phyloP scores from a whole-genome alignment of 2,113 vertebrate species.

The Electrona antarctica region DNA sequence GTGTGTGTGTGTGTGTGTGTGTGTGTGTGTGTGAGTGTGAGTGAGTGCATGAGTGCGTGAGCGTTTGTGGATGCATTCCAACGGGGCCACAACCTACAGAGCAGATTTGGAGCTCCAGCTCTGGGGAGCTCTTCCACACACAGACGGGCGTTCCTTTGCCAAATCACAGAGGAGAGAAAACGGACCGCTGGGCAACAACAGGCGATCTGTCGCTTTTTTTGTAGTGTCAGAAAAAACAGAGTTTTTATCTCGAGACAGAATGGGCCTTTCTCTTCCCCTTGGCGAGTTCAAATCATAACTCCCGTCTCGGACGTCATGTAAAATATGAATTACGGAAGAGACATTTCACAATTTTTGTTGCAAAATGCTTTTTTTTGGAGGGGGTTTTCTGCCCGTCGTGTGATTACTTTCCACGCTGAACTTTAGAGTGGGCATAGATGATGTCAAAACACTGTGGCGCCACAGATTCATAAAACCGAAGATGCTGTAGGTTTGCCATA shows the following conservation, averaged over 20 bases:
- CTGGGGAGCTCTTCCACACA: neutral
- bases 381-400: slow-evolving; percentile 12
- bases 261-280: neutral
- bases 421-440: slow-evolving; percentile 22
- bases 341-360: neutral
- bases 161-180: slow-evolving; percentile 30
- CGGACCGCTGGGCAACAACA: slow-evolving; percentile 19
- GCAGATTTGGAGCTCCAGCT: slow-evolving; percentile 45
- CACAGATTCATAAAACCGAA: slow-evolving; percentile 52
- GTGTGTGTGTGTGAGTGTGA: slow-evolving; percentile 14
- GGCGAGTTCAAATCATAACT: neutral
- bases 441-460: slow-evolving; percentile 55
- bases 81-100: slow-evolving; percentile 37
- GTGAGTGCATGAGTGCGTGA: neutral
- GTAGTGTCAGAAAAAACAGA: slow-evolving; percentile 21
- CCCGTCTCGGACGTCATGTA: slow-evolving; percentile 16
- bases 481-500: slow-evolving; percentile 41
- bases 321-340: slow-evolving; percentile 39
- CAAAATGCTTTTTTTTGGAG: neutral
- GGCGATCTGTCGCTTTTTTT: slow-evolving; percentile 15
- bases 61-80: slow-evolving; percentile 62
- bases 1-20: slow-evolving; percentile 18
- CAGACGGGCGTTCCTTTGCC: slow-evolving; percentile 36
- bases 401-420: slow-evolving; percentile 14
- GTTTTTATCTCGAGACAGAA: slow-evolving; percentile 22